These are phyloP conservation scores for Coenonympha glycerion DNA, from an alignment of 2,888 invertebrate genomes.

Conservation along the genomic window DNA sequence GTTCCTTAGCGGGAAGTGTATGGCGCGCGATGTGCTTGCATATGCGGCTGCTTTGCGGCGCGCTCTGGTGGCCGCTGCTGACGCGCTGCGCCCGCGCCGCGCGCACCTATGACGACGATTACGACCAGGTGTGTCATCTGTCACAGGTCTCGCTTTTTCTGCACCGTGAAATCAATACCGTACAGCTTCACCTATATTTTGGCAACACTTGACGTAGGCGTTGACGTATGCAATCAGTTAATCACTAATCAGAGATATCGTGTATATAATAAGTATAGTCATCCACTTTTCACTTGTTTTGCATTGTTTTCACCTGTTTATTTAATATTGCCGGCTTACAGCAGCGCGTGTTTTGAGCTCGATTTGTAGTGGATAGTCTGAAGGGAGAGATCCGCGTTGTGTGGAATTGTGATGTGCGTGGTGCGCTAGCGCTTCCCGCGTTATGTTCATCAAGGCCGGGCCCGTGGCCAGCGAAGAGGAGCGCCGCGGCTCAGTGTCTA, in stretches of 20 bases:
- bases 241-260: constrained; percentile 27
- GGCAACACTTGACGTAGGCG: constrained; percentile 47
- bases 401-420: constrained; percentile 61
- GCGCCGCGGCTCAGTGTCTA: constrained; percentile 81
- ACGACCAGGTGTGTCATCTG: constrained; percentile 67
- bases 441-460: constrained; percentile 73
- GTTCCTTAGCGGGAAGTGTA: constrained; percentile 71
- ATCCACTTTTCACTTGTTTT: constrained; percentile 60
- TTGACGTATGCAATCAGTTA: constrained; percentile 24
- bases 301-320: constrained; percentile 53
- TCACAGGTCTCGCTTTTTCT: constrained; percentile 50
- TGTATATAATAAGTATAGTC: constrained; percentile 55
- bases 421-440: constrained; percentile 56
- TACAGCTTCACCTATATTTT: constrained; percentile 59
- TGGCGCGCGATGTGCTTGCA: constrained; percentile 74
- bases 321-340: constrained; percentile 55
- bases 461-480: constrained; percentile 72
- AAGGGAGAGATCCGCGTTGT: constrained; percentile 39
- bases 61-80: constrained; percentile 73
- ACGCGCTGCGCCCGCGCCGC: constrained; percentile 63
- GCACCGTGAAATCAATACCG: constrained; percentile 51
- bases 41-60: constrained; percentile 70
- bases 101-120: constrained; percentile 66
- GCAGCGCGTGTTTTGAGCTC: constrained; percentile 57
- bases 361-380: constrained; percentile 49